Evolutionary conservation across 2,888 invertebrate species (phyloP).

Genomic region (Microplitis deprimator): DNA sequence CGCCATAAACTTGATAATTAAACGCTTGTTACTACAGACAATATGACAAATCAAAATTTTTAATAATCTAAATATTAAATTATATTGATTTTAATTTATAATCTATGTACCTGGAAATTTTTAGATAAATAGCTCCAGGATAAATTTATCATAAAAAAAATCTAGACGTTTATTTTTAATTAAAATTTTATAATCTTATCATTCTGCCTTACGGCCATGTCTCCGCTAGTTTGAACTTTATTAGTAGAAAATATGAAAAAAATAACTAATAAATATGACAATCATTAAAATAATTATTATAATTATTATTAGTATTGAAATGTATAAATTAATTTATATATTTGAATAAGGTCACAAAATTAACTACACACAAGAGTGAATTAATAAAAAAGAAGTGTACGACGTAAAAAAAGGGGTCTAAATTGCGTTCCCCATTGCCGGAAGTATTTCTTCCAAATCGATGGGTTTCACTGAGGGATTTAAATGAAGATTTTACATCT

Average conservation of each 20-base stretch:
- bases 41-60: background rate
- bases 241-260: background rate
- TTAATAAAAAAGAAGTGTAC: constrained; percentile 38
- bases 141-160: too few relatives aligned
- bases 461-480: constrained; percentile 31
- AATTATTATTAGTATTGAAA: background rate
- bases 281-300: background rate
- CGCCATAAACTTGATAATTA: background rate
- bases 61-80: background rate
- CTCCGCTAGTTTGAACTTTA: too few relatives aligned
- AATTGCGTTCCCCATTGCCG: constrained; percentile 53
- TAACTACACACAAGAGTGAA: constrained; percentile 31
- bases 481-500: constrained; percentile 70
- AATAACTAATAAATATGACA: background rate
- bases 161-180: too few relatives aligned
- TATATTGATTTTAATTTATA: background rate
- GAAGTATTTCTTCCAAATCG: constrained; percentile 67
- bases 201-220: too few relatives aligned
- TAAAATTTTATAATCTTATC: too few relatives aligned
- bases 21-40: background rate
- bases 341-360: background rate
- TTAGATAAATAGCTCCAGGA: too few relatives aligned
- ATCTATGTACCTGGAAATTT: too few relatives aligned
- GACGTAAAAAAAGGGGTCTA: constrained; percentile 8
- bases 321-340: background rate